These are phyloP conservation scores for Catharus bicknelli DNA, from an alignment of 2,113 vertebrate species.

Conservation along the genomic window DNA sequence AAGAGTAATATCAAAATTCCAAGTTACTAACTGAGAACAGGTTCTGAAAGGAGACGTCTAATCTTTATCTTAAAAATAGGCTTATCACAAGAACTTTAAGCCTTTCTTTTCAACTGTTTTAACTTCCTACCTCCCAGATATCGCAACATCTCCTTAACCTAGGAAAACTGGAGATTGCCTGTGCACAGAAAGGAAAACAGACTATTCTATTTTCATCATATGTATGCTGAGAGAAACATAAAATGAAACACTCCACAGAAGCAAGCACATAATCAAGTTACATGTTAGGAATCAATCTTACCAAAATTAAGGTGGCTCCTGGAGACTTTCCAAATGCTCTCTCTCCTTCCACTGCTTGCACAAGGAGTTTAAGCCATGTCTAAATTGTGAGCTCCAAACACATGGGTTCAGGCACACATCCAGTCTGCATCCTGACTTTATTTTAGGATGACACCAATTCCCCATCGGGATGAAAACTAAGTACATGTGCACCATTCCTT, in stretches of 20 bases:
- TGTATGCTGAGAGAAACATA: neutral
- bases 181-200: neutral
- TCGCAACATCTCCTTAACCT: neutral
- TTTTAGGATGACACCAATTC: constrained; percentile 24
- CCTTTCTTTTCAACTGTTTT: neutral
- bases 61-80: neutral
- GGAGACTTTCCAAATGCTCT: neutral
- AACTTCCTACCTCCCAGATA: neutral
- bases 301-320: constrained; percentile 44
- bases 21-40: neutral
- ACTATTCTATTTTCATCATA: neutral
- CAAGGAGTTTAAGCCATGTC: neutral
- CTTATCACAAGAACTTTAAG: neutral
- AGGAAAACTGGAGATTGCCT: neutral
- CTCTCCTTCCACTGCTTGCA: neutral
- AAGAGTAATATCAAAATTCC: neutral
- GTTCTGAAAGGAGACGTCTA: neutral
- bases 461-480: neutral
- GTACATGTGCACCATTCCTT: neutral
- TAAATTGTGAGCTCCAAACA: neutral
- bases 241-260: neutral
- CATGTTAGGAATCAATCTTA: constrained; percentile 23
- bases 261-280: neutral
- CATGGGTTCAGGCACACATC: neutral
- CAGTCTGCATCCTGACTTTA: constrained; percentile 12